A percentile compares a stretch with the other conserved stretches of the same genome.
These are phyloP conservation scores for Oenanthe melanoleuca DNA, from an alignment of 2,113 vertebrate species.

Conservation along the genomic window DNA sequence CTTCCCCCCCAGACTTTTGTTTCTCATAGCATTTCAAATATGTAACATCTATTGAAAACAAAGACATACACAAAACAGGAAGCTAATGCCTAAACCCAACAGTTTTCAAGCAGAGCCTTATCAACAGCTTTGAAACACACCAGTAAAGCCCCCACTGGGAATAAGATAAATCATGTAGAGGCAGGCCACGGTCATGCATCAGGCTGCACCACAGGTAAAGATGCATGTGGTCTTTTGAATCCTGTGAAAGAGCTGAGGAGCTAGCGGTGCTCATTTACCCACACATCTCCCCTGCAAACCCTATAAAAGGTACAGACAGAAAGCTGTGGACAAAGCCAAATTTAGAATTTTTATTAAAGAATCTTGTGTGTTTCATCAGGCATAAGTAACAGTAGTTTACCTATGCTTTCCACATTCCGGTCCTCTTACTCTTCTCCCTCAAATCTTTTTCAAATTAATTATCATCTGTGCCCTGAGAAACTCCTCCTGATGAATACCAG, in stretches of 20 bases:
- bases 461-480: constrained; percentile 49
- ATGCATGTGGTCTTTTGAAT: background rate
- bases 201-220: background rate
- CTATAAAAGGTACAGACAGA: background rate
- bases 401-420: background rate
- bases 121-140: background rate
- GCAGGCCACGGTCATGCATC: background rate
- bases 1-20: background rate
- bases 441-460: constrained; percentile 57
- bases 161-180: background rate
- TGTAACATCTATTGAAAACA: accelerated
- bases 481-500: constrained; percentile 46
- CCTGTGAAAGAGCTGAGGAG: background rate
- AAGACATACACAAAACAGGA: background rate
- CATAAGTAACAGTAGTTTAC: background rate
- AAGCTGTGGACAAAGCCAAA: background rate
- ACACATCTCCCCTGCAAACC: background rate
- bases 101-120: background rate
- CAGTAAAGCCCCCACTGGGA: background rate
- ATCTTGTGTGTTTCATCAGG: accelerated
- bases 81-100: background rate
- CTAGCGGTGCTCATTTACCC: background rate
- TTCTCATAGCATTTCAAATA: background rate
- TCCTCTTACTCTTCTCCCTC: background rate
- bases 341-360: background rate